A percentile compares a stretch with the other conserved stretches of the same genome.
phyloP scores from a whole-genome alignment of 1,140 invertebrate species.

The Orchestia grillus region DNA sequence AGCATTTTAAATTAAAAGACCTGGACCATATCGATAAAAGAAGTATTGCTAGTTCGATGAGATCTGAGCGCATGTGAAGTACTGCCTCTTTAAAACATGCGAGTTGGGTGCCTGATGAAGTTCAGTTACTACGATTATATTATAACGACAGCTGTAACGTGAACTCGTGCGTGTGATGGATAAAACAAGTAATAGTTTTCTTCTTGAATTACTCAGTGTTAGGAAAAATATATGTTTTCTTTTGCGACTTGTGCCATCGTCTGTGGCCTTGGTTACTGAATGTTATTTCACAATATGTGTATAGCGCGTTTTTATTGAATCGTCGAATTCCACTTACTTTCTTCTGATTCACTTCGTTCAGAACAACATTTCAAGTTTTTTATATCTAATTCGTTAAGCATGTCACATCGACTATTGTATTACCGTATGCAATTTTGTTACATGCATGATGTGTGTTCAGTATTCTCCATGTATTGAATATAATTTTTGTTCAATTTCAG shows the following conservation, averaged over 20 bases:
- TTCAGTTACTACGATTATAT: background rate
- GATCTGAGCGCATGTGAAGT: background rate
- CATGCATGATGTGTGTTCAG: background rate
- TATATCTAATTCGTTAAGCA: background rate
- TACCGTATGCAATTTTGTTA: background rate
- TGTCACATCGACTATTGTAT: background rate
- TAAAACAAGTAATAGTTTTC: background rate
- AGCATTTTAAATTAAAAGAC: background rate
- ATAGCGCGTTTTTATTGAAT: background rate
- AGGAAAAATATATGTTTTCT: background rate
- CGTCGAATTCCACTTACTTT: background rate
- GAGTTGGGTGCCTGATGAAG: background rate
- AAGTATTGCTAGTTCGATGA: background rate
- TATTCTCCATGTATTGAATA: background rate
- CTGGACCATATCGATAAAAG: background rate
- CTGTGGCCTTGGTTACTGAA: background rate
- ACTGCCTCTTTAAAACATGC: background rate
- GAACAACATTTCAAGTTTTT: background rate
- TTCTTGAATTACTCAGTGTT: background rate
- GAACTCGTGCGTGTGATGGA: background rate
- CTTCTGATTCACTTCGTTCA: background rate
- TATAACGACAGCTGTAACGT: background rate
- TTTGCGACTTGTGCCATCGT: background rate
- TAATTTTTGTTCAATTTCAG: slow-evolving; percentile 67
- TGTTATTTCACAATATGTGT: background rate